Evolutionary conservation across 2,113 vertebrate genomes (phyloP), one percentile per base, ranked within the genome.

Genomic region (Indicator maculatus): DNA sequence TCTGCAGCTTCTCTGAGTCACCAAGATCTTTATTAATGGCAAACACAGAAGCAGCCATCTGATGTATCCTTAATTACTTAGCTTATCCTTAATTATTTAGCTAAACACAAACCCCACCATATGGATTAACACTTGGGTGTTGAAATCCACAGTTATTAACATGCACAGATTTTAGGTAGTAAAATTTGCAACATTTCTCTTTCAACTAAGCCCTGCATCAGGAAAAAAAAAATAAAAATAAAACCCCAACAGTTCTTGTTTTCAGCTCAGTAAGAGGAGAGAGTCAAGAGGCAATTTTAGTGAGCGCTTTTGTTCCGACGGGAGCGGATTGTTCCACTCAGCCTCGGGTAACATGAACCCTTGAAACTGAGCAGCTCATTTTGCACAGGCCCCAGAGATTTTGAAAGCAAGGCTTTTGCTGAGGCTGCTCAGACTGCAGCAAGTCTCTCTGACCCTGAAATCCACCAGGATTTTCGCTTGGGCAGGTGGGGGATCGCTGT

Each of bases 271-370:
- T 65, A 23, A 50, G 77, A 67, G 70, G 33, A 59, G 50, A 8
- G 66, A 16, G 33, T 2, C 58, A 28, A 64, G 12, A 53, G 87
- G 78, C 81, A n/a, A 17, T 8, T 56, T 52, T 23, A 79, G 78
- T 3, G 58, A 91, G 52, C 4, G 38, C 84, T 69, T 82, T 69
- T 87, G 87, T 87, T 65, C 71, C 1, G 28, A 38, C 1, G 4
- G 72, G 56, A 59, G 23, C 3, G 52, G 33, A 80, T 41, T 84
- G 90, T 65, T 93, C 74, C 80, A 18, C 6, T 0, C 45, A 12
- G 69, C 75, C 81, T 33, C 5, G 3, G 63, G 95, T 93, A 96
- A 96, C 9, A 47, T 1, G 66, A 96, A 19, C 81, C 47, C 87
- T 31, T 56, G 82, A 76, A 66, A 79, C 23, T 0, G 3, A 89